Percentiles rank a stretch among this genome's conserved stretches.
Evolutionary conservation across 53 echinoderm and acorn worm genomes (phyloP).

Genomic region (Crossaster papposus): DNA sequence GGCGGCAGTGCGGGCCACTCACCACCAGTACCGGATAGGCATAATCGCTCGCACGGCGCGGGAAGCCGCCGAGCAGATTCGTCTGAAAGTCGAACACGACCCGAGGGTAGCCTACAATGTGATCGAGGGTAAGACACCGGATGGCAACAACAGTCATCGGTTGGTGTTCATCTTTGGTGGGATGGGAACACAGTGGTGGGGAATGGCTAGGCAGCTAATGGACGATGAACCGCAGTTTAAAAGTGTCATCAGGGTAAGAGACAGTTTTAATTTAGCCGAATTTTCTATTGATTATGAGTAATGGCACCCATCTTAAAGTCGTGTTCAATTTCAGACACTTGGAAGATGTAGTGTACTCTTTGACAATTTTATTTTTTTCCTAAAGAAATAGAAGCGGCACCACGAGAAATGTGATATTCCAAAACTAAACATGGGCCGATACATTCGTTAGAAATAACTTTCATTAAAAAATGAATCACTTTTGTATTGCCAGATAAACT

Average conservation of each 20-base stretch:
- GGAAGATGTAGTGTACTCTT: too few relatives aligned
- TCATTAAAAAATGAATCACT: too few relatives aligned
- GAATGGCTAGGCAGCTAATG: conserved; percentile 95
- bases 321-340: too few relatives aligned
- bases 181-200: conserved; percentile 99
- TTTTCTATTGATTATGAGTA: too few relatives aligned
- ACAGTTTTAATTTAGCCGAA: background rate
- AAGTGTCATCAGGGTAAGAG: conserved; percentile 84
- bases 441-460: too few relatives aligned
- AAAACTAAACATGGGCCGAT: too few relatives aligned
- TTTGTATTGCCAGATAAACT: too few relatives aligned
- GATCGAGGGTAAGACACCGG: conserved; percentile 85
- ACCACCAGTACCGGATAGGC: conserved; percentile 82
- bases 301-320: too few relatives aligned
- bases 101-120: conserved; percentile 87
- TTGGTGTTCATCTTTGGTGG: conserved; percentile 95
- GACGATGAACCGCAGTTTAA: conserved; percentile 82
- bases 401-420: too few relatives aligned
- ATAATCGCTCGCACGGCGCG: conserved; percentile 83
- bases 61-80: conserved; percentile 87
- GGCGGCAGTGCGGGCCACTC: conserved; percentile 81
- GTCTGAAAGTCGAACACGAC: conserved; percentile 86
- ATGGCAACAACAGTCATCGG: conserved; percentile 68
- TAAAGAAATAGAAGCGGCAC: too few relatives aligned
- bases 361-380: too few relatives aligned